Conservation (phyloP, 2,888 invertebrate species). For the Pyrrhosoma nymphula region DNA sequence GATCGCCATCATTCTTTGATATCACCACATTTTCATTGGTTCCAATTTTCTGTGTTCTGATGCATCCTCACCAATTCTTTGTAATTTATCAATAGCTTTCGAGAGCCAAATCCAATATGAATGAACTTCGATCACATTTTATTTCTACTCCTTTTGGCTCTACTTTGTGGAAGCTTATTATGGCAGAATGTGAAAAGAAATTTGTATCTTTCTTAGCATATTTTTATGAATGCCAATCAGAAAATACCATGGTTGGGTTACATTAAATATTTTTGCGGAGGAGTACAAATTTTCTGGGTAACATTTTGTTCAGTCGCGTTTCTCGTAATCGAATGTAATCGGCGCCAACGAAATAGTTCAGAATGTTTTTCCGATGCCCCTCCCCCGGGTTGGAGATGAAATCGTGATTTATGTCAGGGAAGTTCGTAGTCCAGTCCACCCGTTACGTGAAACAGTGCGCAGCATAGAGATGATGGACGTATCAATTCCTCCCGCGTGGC, state of each 20-base stretch:
- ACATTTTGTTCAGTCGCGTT: neutral
- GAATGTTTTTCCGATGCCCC: neutral
- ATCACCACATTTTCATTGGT: too few species aligned
- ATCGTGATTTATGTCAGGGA: neutral
- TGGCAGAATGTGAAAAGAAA: too few species aligned
- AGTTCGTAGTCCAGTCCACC: neutral
- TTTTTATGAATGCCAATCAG: neutral
- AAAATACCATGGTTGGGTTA: too few species aligned
- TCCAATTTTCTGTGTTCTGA: too few species aligned
- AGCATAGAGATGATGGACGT: neutral
- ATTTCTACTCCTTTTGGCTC: neutral
- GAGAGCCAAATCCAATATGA: too few species aligned
- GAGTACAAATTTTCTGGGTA: too few species aligned
- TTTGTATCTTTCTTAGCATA: neutral
- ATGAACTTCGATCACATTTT: too few species aligned
- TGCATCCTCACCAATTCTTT: too few species aligned
- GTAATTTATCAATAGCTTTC: too few species aligned
- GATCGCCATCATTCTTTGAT: too few species aligned
- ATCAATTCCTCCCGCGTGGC: neutral
- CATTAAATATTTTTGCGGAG: too few species aligned
- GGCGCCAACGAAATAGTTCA: neutral
- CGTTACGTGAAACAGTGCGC: neutral
- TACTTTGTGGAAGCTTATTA: neutral
- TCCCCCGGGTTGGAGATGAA: neutral
- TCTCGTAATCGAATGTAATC: neutral